These are phyloP conservation scores for Mactromeris polynyma DNA, from an alignment of 2,888 invertebrate species.

Conservation along the genomic window DNA sequence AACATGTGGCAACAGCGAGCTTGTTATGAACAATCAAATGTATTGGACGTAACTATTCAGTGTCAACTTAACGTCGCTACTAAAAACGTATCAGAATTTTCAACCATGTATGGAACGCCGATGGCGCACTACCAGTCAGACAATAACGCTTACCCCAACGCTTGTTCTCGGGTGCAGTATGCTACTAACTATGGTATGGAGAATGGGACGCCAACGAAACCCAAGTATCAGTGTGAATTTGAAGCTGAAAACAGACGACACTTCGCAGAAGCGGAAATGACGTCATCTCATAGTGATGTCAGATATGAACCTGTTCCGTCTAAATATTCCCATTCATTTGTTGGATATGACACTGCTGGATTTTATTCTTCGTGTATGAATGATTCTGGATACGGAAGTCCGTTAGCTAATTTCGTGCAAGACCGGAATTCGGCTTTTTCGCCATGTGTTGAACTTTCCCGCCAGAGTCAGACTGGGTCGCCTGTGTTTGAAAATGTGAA, in stretches of 20 bases:
- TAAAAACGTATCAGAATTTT: conserved; percentile 56
- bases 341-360: conserved; percentile 21
- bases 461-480: conserved; percentile 29
- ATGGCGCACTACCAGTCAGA: conserved; percentile 21
- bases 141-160: not conserved
- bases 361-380: conserved; percentile 48
- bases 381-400: conserved; percentile 69
- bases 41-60: conserved; percentile 69
- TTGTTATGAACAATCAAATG: conserved; percentile 56
- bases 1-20: conserved; percentile 58
- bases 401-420: conserved; percentile 24
- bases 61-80: conserved; percentile 67
- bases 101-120: conserved; percentile 48
- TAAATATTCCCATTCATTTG: not conserved
- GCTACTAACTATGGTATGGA: not conserved
- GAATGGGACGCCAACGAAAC: conserved; percentile 38
- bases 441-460: conserved; percentile 30
- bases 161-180: not conserved
- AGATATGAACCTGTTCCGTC: not conserved
- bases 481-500: conserved; percentile 44
- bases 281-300: not conserved
- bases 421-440: conserved; percentile 14
- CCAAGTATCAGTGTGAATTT: conserved; percentile 36
- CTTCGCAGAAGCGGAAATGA: not conserved
- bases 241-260: conserved; percentile 24